A percentile compares a stretch with the other conserved stretches of the same genome.
Evolutionary conservation across 2,888 invertebrate species (phyloP).

Genomic region (Pyrrhosoma nymphula): DNA sequence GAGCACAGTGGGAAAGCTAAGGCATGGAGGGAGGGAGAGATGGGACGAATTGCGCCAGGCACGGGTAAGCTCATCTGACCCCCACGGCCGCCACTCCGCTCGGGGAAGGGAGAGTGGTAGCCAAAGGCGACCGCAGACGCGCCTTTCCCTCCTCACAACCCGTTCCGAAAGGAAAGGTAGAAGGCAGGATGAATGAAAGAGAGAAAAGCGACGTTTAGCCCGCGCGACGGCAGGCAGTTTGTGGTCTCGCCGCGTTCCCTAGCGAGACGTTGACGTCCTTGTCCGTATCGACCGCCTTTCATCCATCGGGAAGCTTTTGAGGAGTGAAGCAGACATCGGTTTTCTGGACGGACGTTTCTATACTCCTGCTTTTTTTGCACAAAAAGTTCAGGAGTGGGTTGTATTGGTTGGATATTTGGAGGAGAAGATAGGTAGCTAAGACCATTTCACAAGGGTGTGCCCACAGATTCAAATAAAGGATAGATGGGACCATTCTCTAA

Average conservation of each 20-base stretch:
- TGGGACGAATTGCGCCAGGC: neutral
- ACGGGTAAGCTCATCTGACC: neutral
- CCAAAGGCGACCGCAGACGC: neutral
- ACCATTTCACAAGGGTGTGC: too few relatives aligned
- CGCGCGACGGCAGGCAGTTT: neutral
- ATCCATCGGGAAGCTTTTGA: neutral
- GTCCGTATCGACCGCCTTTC: neutral
- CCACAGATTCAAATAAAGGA: too few relatives aligned
- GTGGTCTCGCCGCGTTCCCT: neutral
- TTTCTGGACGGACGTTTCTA: too few relatives aligned
- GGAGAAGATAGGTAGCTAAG: too few relatives aligned
- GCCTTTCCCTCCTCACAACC: too few relatives aligned
- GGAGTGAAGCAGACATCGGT: neutral
- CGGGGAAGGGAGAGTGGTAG: neutral
- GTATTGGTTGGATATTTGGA: too few relatives aligned
- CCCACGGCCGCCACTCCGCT: neutral
- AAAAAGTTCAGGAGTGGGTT: too few relatives aligned
- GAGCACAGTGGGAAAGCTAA: neutral
- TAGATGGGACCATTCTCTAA: too few relatives aligned
- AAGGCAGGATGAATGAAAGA: neutral
- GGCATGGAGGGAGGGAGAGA: neutral
- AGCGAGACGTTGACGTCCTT: neutral
- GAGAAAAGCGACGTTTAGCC: neutral
- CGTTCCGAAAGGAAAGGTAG: too few relatives aligned
- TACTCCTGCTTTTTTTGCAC: too few relatives aligned